Conservation (phyloP, 2,113 vertebrate species). For the Campylomormyrus numenius region DNA sequence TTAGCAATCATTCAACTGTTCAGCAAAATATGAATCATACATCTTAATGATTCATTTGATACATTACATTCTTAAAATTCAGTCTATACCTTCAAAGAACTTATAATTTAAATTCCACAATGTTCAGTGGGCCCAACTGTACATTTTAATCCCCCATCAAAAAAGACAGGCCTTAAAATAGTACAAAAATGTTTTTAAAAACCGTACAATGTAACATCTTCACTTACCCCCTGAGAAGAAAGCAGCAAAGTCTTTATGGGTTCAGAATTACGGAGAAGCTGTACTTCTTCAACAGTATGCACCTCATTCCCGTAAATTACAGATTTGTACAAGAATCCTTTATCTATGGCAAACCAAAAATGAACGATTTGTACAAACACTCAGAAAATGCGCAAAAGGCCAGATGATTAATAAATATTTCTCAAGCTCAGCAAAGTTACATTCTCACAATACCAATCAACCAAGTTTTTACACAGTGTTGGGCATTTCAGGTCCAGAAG, state of each 20-base stretch:
- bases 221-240: constrained; percentile 69
- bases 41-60: neutral
- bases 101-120: neutral
- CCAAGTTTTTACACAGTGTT: neutral
- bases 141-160: neutral
- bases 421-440: neutral
- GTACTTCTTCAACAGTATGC: constrained; percentile 86
- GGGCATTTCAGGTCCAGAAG: neutral
- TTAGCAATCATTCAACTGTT: neutral
- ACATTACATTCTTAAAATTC: neutral
- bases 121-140: neutral
- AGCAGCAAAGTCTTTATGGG: constrained; percentile 79
- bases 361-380: neutral
- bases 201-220: neutral
- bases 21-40: neutral
- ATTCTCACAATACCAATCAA: neutral
- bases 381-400: neutral
- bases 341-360: constrained; percentile 59
- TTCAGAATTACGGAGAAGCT: constrained; percentile 72
- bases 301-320: constrained; percentile 70
- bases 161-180: neutral
- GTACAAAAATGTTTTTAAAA: neutral
- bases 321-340: constrained; percentile 83
- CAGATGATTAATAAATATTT: neutral
- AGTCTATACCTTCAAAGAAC: neutral